Percentiles rank a stretch among this genome's conserved stretches.
phyloP scores from a whole-genome alignment of 1,140 invertebrate species.

The Dufourea novaeangliae region DNA sequence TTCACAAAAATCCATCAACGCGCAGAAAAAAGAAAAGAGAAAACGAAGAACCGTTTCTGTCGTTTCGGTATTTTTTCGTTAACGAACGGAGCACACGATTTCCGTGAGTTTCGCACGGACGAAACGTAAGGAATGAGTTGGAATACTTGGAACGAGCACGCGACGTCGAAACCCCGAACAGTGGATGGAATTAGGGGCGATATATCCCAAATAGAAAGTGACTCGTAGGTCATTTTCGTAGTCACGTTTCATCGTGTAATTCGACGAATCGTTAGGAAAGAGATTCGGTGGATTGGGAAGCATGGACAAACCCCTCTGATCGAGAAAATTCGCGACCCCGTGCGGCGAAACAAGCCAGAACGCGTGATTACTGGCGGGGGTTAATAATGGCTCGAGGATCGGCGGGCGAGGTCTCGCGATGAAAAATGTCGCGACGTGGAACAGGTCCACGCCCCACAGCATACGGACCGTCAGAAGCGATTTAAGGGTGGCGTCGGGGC shows the following conservation, averaged over 20 bases:
- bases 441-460: slow-evolving; percentile 62
- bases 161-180: not conserved
- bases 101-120: not conserved
- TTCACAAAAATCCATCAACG: slow-evolving; percentile 4
- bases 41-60: not conserved
- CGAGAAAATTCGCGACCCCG: not conserved
- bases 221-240: too few species aligned
- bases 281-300: not conserved
- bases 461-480: slow-evolving; percentile 65
- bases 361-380: slow-evolving; percentile 6
- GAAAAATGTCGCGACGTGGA: slow-evolving; percentile 51
- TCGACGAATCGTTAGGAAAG: not conserved
- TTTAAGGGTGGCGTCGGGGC: slow-evolving; percentile 62
- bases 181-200: not conserved
- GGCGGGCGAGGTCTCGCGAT: not conserved
- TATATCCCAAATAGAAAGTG: slow-evolving; percentile 7
- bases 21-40: not conserved
- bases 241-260: not conserved
- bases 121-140: not conserved
- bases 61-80: not conserved
- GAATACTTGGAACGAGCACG: not conserved
- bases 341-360: not conserved
- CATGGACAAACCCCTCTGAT: not conserved
- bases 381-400: slow-evolving; percentile 40
- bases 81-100: not conserved